These are phyloP conservation scores for Hephaestus fuliginosus DNA, from an alignment of 2,797 vertebrate genomes.

Conservation along the genomic window DNA sequence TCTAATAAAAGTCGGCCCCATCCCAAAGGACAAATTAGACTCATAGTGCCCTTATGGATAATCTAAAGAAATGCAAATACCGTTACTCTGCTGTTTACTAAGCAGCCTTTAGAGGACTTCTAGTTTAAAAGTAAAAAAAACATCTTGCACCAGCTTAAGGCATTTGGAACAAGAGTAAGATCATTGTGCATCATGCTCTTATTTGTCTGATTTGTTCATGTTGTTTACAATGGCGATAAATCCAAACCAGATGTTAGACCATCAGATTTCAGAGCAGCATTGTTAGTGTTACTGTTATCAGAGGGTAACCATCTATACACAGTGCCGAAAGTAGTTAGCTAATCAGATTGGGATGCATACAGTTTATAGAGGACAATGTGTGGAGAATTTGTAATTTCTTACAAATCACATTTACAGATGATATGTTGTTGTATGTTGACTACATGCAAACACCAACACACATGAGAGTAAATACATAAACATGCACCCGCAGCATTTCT, in stretches of 20 bases:
- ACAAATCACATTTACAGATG: slow-evolving; percentile 1
- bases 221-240: slow-evolving; percentile 7
- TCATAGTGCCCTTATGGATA: slow-evolving; percentile 60
- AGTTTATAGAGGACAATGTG: not conserved
- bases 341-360: not conserved
- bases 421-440: not conserved
- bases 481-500: not conserved
- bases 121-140: too few relatives aligned
- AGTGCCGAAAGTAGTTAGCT: not conserved
- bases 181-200: not conserved
- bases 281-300: slow-evolving; percentile 10
- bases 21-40: slow-evolving; percentile 57
- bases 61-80: slow-evolving; percentile 69
- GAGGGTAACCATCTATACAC: slow-evolving; percentile 11
- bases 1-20: slow-evolving; percentile 61
- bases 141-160: not conserved
- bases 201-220: not conserved
- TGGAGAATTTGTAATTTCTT: not conserved
- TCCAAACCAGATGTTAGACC: slow-evolving; percentile 17
- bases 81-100: slow-evolving; percentile 26
- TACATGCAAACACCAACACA: accelerated
- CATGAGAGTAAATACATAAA: not conserved
- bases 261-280: not conserved
- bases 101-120: slow-evolving; percentile 17
- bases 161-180: slow-evolving; percentile 2